These are phyloP conservation scores for Albula goreensis DNA, from an alignment of 2,113 vertebrate genomes.

Conservation along the genomic window DNA sequence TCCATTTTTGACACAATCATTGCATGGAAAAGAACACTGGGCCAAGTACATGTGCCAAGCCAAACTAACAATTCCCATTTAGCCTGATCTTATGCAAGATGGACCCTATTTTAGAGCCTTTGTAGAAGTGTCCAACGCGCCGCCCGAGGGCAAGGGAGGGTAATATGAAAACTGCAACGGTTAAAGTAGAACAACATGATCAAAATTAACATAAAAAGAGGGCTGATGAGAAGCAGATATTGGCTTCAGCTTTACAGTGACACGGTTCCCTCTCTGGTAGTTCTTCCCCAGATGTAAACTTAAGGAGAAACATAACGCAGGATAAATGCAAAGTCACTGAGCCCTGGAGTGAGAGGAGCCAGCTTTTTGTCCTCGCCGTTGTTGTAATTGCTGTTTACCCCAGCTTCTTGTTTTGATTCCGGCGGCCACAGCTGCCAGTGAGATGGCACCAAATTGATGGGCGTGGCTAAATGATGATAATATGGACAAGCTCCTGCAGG, in stretches of 20 bases:
- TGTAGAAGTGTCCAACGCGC: not conserved
- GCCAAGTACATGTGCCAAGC: not conserved
- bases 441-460: not conserved
- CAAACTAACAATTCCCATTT: not conserved
- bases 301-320: not conserved
- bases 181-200: not conserved
- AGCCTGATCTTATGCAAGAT: not conserved
- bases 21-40: not conserved
- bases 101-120: not conserved
- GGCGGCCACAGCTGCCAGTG: not conserved
- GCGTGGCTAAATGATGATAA: not conserved
- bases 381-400: not conserved
- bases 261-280: not conserved
- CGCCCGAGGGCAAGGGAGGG: not conserved
- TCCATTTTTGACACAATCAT: not conserved
- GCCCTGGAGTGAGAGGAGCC: not conserved
- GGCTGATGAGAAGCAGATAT: not conserved
- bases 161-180: not conserved
- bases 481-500: not conserved
- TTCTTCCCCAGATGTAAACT: not conserved
- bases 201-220: not conserved
- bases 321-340: constrained; percentile 3
- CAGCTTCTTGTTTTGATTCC: not conserved
- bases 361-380: not conserved
- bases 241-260: not conserved